These are phyloP conservation scores for Liasis olivaceus DNA, from an alignment of 2,797 vertebrate genomes.

Conservation along the genomic window DNA sequence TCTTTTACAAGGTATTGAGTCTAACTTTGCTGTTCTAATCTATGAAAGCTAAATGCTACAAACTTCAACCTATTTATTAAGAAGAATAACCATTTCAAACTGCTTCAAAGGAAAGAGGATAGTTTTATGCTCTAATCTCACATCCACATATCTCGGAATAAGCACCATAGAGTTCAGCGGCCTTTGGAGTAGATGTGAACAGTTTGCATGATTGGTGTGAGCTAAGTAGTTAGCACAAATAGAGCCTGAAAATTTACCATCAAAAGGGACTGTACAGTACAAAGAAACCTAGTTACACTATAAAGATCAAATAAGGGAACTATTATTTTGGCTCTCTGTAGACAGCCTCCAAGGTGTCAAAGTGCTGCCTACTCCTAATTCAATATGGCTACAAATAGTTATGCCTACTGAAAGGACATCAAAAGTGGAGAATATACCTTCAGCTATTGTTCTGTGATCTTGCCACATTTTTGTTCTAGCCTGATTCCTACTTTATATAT, in stretches of 20 bases:
- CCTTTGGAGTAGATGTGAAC: neutral
- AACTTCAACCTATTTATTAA: neutral
- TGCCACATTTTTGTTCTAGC: neutral
- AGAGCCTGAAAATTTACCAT: neutral
- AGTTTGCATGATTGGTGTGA: neutral
- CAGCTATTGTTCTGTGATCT: neutral
- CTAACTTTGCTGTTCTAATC: neutral
- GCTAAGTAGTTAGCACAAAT: neutral
- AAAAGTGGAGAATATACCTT: neutral
- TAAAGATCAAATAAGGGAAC: neutral
- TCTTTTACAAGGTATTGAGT: neutral
- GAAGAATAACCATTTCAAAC: neutral
- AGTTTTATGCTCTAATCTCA: neutral
- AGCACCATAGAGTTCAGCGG: neutral
- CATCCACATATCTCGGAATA: neutral
- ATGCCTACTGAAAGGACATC: neutral
- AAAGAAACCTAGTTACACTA: neutral
- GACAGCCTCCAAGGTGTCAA: neutral
- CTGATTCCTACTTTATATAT: neutral
- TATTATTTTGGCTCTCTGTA: neutral
- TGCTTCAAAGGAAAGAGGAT: neutral
- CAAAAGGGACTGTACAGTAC: neutral
- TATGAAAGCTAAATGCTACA: neutral
- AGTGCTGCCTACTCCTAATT: neutral
- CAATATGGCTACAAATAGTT: neutral